Base-by-base conservation (phyloP, 2,888 invertebrate species). In the Junonia oenone region DNA sequence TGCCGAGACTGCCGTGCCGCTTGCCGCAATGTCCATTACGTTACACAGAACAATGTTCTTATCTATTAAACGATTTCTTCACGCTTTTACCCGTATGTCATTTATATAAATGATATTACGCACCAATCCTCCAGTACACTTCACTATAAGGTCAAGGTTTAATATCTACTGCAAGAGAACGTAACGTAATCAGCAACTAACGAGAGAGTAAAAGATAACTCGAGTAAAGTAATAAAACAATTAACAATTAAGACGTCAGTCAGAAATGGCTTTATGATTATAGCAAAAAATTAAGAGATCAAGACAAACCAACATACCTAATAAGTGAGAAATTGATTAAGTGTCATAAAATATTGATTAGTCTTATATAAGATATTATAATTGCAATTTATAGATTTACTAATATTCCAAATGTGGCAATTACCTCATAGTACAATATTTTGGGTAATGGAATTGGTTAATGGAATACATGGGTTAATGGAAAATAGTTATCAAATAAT, bases 31-130 rank as follows among this genome's bases (percentile, higher is more conserved):
- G 50, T 46, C 52, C 43, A 51, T 49, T 48, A 31, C 40, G 35
- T 51, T 47, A 46, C 27, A 53, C 33, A 38, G 46, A 52, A 47
- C 54, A 49, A 45, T 56, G 55, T 55, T 63, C 63, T 66, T 67
- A 66, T 66, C 67, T 61, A 55, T 51, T 43, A 47, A 51, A 51
- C 50, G 40, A 59, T 58, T 58, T 58, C 47, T 55, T 55, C 45
- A 51, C 58, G 33, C 43, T 51, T 51, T 45, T 35, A 45, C 45
- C 15, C 49, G 17, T 43, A 14, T 26, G 27, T 43, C 46, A 9
- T 38, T 35, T 47, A 35, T 43, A 45, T 35, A 38, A 35, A 35
- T 35, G n/a, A n/a, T 22, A 22, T 22, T 48, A 31, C 31, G 26
- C 14, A 29, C 27, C 27, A 38, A 38, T 47, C 38, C 51, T 45